These are phyloP conservation scores for Silvanus unidentatus DNA, from an alignment of 2,888 invertebrate genomes.

Conservation along the genomic window DNA sequence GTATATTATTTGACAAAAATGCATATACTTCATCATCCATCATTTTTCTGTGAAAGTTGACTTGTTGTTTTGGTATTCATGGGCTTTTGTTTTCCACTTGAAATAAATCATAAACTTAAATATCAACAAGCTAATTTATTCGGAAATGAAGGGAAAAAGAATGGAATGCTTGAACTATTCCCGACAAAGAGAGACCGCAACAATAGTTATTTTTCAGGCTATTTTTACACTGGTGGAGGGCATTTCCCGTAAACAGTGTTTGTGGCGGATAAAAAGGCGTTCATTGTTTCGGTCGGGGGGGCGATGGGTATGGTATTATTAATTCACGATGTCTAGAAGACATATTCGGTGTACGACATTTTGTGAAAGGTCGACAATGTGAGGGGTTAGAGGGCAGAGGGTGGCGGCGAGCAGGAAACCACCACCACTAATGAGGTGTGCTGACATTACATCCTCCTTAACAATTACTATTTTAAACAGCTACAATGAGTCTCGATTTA, in stretches of 20 bases:
- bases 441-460: conserved; percentile 39
- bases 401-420: conserved; percentile 22
- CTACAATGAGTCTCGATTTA: no score
- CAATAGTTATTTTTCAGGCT: neutral
- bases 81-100: conserved; percentile 12
- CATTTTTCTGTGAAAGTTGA: conserved; percentile 9
- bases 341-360: conserved; percentile 26
- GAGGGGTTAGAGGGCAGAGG: conserved; percentile 12
- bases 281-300: conserved; percentile 3
- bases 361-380: conserved; percentile 28
- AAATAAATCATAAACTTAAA: conserved; percentile 14
- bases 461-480: conserved; percentile 25
- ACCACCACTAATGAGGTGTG: conserved; percentile 39
- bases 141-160: conserved; percentile 1
- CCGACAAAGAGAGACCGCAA: conserved; percentile 12
- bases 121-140: conserved; percentile 22
- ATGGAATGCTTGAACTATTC: conserved; percentile 13
- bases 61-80: conserved; percentile 11
- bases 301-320: neutral
- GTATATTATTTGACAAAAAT: no score
- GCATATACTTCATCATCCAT: conserved; percentile 7
- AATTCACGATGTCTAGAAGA: neutral
- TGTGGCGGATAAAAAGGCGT: conserved; percentile 2
- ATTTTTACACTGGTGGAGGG: conserved; percentile 10
- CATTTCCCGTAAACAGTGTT: neutral